phyloP scores from a whole-genome alignment of 2,888 invertebrate genomes.

The Melieria omissa region DNA sequence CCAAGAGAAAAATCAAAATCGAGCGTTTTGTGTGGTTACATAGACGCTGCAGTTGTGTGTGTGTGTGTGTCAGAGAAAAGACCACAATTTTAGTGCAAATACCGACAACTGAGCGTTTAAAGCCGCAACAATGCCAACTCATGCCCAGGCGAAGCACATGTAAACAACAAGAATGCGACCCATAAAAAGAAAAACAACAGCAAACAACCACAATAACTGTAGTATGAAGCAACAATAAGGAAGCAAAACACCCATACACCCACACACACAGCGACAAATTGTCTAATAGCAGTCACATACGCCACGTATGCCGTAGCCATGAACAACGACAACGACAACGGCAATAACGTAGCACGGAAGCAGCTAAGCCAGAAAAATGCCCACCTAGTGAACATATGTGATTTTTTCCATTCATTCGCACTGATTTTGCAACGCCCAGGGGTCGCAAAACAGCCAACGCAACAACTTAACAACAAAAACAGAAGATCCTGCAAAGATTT shows the following conservation, averaged over 20 bases:
- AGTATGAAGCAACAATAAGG: not conserved
- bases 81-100: too few species aligned
- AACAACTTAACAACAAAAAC: too few species aligned
- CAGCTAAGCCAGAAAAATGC: not conserved
- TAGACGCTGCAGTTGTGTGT: too few species aligned
- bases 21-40: too few species aligned
- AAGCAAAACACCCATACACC: not conserved
- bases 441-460: too few species aligned
- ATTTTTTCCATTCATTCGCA: slow-evolving; percentile 6
- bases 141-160: too few species aligned
- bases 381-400: slow-evolving; percentile 7
- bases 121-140: too few species aligned
- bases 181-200: not conserved
- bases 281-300: slow-evolving; percentile 1
- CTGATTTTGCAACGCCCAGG: not conserved
- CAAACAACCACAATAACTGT: not conserved
- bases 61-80: too few species aligned
- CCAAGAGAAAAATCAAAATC: too few species aligned
- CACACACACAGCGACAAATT: not conserved
- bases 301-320: not conserved
- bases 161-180: too few species aligned
- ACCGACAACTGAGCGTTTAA: too few species aligned
- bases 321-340: not conserved
- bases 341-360: not conserved
- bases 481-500: too few species aligned